Evolutionary conservation across 2,797 vertebrate genomes (phyloP).

Genomic region (Mus spretus): DNA sequence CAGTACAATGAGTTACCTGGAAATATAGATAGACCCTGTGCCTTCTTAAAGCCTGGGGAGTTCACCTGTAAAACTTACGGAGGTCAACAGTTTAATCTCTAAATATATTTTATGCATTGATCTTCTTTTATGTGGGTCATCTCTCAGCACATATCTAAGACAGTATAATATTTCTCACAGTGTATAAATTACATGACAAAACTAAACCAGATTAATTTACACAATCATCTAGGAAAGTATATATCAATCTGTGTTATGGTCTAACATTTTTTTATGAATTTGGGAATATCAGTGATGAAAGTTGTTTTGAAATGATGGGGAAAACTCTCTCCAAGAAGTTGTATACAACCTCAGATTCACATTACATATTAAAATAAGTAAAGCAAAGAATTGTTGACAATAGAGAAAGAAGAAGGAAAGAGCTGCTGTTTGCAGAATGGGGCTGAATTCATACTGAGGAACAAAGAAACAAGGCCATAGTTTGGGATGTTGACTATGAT

Average conservation of each 20-base stretch:
- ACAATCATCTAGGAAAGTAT: neutral
- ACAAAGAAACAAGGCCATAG: neutral
- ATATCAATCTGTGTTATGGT: neutral
- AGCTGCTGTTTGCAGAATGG: neutral
- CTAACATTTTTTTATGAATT: neutral
- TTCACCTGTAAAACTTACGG: neutral
- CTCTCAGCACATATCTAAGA: neutral
- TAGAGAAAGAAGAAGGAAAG: neutral
- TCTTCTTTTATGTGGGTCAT: neutral
- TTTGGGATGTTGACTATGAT: neutral
- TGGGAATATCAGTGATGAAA: neutral
- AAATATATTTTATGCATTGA: neutral
- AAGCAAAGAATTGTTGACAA: neutral
- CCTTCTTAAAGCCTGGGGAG: neutral
- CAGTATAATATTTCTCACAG: neutral
- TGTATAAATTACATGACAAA: constrained; percentile 41
- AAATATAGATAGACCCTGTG: neutral
- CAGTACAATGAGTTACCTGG: neutral
- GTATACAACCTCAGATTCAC: neutral
- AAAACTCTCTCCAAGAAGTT: neutral
- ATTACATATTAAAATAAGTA: neutral
- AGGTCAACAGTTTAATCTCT: neutral
- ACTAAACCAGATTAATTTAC: neutral
- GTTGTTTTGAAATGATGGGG: neutral
- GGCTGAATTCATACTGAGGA: neutral